A percentile compares a stretch with the other conserved stretches of the same genome.
Conservation (phyloP, 2,888 invertebrate genomes). For the Phaonia tiefii region DNA sequence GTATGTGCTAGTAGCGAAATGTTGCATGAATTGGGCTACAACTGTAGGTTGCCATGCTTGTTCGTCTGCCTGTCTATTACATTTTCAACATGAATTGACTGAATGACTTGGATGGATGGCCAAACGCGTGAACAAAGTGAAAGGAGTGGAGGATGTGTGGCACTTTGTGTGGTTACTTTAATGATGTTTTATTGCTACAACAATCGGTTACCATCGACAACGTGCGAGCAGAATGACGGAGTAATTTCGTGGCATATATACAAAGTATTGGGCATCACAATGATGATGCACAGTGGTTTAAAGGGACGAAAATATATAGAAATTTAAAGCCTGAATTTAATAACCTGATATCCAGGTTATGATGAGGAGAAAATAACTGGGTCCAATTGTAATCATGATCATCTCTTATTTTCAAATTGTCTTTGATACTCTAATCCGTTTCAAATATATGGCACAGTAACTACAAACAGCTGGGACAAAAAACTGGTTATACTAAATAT, state of each 20-base stretch:
- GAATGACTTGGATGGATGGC: background rate
- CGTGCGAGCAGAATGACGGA: background rate
- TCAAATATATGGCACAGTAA: no score
- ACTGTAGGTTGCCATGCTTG: background rate
- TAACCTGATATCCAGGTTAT: no score
- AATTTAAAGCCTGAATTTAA: no score
- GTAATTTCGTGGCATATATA: background rate
- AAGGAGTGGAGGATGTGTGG: background rate
- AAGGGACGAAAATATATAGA: no score
- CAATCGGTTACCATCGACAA: constrained; percentile 7
- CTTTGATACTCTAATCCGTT: no score
- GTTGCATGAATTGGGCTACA: background rate
- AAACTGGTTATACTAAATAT: no score
- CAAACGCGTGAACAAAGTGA: background rate
- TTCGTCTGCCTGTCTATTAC: background rate
- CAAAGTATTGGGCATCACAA: background rate
- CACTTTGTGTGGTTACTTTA: constrained; percentile 13
- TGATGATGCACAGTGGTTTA: background rate
- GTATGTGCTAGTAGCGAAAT: background rate
- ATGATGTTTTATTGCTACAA: constrained; percentile 18
- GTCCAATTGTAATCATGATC: no score
- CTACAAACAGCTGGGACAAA: no score
- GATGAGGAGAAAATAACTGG: no score
- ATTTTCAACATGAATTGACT: background rate
- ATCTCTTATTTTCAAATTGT: no score